phyloP scores from a whole-genome alignment of 92 coral and sea anemone genomes.

The Ricordea florida region DNA sequence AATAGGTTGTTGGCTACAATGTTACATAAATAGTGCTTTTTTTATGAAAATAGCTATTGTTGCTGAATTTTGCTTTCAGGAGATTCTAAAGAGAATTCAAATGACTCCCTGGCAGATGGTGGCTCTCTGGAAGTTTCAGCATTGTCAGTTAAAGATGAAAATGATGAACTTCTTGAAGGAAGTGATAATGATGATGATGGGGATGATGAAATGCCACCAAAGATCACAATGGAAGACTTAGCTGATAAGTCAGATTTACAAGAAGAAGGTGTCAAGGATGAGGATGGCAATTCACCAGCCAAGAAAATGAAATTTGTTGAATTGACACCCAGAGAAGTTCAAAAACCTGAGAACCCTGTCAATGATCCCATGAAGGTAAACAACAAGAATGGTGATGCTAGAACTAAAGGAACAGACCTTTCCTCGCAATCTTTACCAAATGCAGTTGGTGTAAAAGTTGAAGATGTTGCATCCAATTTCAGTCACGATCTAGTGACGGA shows the following conservation, averaged over 20 bases:
- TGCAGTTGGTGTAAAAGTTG: background rate
- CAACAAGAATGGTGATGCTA: background rate
- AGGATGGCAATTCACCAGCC: background rate
- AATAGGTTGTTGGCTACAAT: too few species aligned
- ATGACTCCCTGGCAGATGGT: conserved; percentile 21
- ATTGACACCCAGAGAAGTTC: background rate
- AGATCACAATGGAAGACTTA: conserved; percentile 78
- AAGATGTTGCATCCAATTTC: background rate
- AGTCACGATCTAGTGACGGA: background rate
- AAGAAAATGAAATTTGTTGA: background rate
- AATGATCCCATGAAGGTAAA: background rate
- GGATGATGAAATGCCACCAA: conserved; percentile 71
- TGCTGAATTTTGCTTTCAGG: background rate
- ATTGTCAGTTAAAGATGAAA: conserved; percentile 21
- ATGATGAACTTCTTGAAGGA: background rate
- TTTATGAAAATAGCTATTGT: too few species aligned
- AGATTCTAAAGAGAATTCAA: background rate
- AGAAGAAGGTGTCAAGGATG: conserved; percentile 7
- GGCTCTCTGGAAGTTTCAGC: conserved; percentile 42
- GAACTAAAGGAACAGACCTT: too few species aligned
- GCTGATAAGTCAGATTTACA: conserved; percentile 45
- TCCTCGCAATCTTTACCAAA: too few species aligned
- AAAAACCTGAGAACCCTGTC: background rate
- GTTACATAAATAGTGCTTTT: too few species aligned
- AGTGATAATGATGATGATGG: conserved; percentile 23